Evolutionary conservation across 1,140 invertebrate species (phyloP), one percentile per base, ranked within the genome.

Genomic region (Drosophila sp.): DNA sequence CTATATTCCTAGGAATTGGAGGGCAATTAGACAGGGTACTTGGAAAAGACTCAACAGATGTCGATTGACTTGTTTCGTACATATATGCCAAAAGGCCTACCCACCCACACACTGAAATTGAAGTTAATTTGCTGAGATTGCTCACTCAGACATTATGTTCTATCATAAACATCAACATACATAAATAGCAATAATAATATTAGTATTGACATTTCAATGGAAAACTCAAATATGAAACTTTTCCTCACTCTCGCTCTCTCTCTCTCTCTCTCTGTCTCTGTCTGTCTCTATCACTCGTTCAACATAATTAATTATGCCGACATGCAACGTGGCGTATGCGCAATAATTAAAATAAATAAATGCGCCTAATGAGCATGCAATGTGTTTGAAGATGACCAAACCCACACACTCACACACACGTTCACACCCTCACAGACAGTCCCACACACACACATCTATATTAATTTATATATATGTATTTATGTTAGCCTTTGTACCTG

Each of bases 261-360:
- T 6, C 35, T 11, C 35, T 11, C 23, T 17, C 5, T 47, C 6
- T 47, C 1, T 47, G 1, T 47, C 6, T 23, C 44, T 23, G 17
- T 23, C 38, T 40, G 2, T 40, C 38, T 40, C 2, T 40, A 1
- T 11, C 10, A 2, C 38, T 3, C 40, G 4, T 25, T 27, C 44
- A 50, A 44, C 72, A 75, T 66, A 60, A 70, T 76, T 80, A 65
- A 86, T 70, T 72, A 78, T 63, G 71, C 54, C 33, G 29, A 33
- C 54, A 64, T 70, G 44, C 64, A 70, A 62, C 71, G 44, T 32
- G 68, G 35, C 54, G 75, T 61, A 64, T 63, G 55, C 74, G 57
- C 50, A 57, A 72, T 87, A 75, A 80, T 64, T 79, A 70, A 73
- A 73, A 72, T 65, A 79, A 83, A 80, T 89, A 80, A 87, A 70